Base-by-base conservation (phyloP, 1,140 invertebrate species). In the Drosophila takahashii region DNA sequence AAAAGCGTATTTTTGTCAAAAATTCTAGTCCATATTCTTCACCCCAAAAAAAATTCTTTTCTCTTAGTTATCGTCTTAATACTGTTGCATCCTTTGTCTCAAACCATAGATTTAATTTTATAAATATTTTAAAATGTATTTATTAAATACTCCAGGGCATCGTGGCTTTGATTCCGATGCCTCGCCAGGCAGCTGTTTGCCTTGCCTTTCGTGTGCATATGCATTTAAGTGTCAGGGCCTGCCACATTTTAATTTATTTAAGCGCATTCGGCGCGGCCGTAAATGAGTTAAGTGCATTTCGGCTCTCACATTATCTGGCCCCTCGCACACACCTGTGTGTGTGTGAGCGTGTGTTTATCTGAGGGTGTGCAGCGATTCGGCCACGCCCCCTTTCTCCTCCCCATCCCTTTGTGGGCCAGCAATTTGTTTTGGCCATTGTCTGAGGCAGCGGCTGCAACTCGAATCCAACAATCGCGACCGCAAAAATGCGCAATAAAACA, bases 221-320 rank as follows among this genome's bases (percentile, higher is more conserved):
- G 65, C 52, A 62, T 80, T 85, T 79, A 79, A 79, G 76, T 73
- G 77, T 79, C 84, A 83, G 79, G 84, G 77, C 64, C 60, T 80
- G 73, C 79, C 79, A 65, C 84, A 79, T 80, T 87, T 87, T 87
- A 87, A 87, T 87, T 89, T 87, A 83, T 87, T 87, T 87, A 83
- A 87, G 84, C 84, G 61, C 57, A 67, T 86, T 75, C 75, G 61
- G 53, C 41, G 42, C 50, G 48, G 53, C 50, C 66, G 75, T 73
- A 89, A 87, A 79, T 89, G 72, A 83, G 76, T 83, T 79, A 89
- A 87, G 84, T 89, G 71, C 76, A 79, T 70, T 87, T 79, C 56
- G 44, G 18, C 50, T 59, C 65, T 79, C 60, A 53, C 57, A 73
- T 57, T 61, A 67, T 57, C 56, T 56, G 62, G 41, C 34, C 39